Conservation (phyloP, 2,888 invertebrate genomes). For the Acanthosepion pharaonis region DNA sequence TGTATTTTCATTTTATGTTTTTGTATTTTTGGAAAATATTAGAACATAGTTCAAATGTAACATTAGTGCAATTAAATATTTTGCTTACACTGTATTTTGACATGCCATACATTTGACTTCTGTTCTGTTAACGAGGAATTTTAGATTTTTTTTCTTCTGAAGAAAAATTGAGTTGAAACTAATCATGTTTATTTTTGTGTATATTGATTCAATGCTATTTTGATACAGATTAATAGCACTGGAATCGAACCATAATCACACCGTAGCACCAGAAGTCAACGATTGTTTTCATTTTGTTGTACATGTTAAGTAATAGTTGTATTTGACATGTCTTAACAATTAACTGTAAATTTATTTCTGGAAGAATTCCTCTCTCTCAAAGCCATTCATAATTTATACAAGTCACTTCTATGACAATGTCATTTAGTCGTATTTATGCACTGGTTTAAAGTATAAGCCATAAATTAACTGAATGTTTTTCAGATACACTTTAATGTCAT, state of each 20-base stretch:
- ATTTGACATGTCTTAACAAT: not conserved
- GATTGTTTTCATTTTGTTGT: not conserved
- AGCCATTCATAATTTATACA: not conserved
- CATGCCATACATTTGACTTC: too few relatives aligned
- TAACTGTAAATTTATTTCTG: not conserved
- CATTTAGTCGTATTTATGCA: not conserved
- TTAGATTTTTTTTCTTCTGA: too few relatives aligned
- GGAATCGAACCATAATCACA: not conserved
- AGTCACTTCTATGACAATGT: not conserved
- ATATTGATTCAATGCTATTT: too few relatives aligned
- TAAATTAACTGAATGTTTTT: not conserved
- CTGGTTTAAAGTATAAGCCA: not conserved
- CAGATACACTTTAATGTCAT: not conserved
- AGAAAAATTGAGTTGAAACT: not conserved
- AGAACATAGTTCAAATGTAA: not conserved
- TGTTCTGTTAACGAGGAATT: too few relatives aligned
- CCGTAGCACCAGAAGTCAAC: not conserved
- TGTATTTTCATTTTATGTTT: not conserved
- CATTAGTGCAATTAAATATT: not conserved
- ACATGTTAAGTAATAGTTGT: not conserved
- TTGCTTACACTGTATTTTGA: too few relatives aligned
- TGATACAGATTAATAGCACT: not conserved
- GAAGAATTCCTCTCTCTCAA: not conserved
- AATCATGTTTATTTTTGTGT: not conserved
- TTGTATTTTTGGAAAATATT: not conserved